Base-by-base conservation (phyloP, 2,113 vertebrate genomes). In the Apeltes quadracus region DNA sequence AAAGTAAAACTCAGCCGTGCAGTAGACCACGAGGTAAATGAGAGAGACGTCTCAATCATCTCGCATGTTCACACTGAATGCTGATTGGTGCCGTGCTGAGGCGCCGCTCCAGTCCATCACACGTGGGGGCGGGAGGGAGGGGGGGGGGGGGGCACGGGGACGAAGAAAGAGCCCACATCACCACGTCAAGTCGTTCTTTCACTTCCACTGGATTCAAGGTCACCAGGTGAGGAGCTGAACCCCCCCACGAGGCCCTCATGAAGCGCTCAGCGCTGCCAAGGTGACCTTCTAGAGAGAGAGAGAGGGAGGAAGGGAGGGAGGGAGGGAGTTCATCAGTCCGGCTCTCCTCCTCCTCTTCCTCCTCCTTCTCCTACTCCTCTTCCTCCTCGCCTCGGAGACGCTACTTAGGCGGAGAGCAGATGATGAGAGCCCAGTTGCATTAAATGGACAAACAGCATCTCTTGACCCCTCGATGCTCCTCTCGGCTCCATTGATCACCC, bases 401-500 rank as follows among this genome's bases (percentile, higher is more conserved):
- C 88, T 84, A 62, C 78, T 82, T 89, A 91, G 70, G 56, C 79
- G 87, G 91, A 79, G 81, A 90, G 90, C 88, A 87, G 92, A 94
- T 94, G 94, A 94, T 95, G 92, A 94, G 92, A 82, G 84, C 89
- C 93, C 93, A 90, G 81, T 90, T 95, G 92, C 93, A 95, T 94
- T 94, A 94, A 93, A 95, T 74, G 92, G 93, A 94, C 94, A 95
- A 94, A 94, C 93, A 94, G 93, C 94, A 94, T 94, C 94, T 92
- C 93, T 93, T 95, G 95, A 95, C 95, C 96, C 94, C 95, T 93
- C 90, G 89, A 92, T 94, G 94, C 94, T 95, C 91, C 93, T 94
- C 93, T 92, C 89, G 93, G 93, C 94, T 95, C 95, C 96, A 97
- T 96, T 96, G 96, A 97, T n/a, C n/a, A n/a, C n/a, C n/a, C n/a